A percentile compares a stretch with the other conserved stretches of the same genome.
Evolutionary conservation across 2,888 invertebrate genomes (phyloP).

Genomic region (Drosophila melanosoma): DNA sequence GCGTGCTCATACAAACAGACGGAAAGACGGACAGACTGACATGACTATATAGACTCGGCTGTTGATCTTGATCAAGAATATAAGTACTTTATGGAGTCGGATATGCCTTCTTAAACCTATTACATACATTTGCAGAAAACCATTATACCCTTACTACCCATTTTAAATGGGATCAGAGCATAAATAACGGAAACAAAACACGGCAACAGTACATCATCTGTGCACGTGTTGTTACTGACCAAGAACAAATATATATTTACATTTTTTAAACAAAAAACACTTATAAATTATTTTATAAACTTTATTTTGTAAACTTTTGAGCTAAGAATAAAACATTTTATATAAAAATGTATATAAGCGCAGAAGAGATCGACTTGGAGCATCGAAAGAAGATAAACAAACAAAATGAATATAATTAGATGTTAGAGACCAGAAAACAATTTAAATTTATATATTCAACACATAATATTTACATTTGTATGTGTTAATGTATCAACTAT

Average conservation of each 20-base stretch:
- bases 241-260: background rate
- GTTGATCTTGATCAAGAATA: background rate
- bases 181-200: too few species aligned
- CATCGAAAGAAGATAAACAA: background rate
- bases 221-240: background rate
- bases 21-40: background rate
- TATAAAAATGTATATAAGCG: rapidly evolving
- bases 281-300: background rate
- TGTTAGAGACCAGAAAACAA: background rate
- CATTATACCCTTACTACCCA: too few species aligned
- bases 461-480: background rate
- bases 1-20: background rate
- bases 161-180: too few species aligned
- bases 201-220: too few species aligned
- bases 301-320: background rate
- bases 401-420: background rate
- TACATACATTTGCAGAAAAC: too few species aligned
- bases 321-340: background rate
- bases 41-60: background rate
- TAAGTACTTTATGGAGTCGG: background rate
- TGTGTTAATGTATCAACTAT: background rate
- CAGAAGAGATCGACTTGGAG: background rate
- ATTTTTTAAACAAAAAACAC: background rate
- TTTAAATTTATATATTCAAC: background rate
- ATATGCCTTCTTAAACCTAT: too few species aligned